Evolutionary conservation across 1,140 invertebrate genomes (phyloP), one percentile per base, ranked within the genome.

Genomic region (Sweltsa coloradensis): DNA sequence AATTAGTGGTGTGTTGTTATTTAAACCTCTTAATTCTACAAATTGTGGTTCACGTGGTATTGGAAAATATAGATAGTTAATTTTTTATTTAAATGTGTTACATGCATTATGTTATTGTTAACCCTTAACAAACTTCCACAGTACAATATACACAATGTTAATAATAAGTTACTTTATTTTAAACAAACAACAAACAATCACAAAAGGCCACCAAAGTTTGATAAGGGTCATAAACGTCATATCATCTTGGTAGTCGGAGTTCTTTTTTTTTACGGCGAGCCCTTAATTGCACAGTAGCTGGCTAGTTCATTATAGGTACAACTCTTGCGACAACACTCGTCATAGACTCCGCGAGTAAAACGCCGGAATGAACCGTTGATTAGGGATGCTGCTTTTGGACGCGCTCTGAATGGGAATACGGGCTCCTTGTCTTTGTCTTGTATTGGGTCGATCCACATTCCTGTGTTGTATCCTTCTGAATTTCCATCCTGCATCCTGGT

Each of bases 301-400:
- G 31, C 16, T 2, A 57, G 24, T 29, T 53, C 48, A 13, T 36
- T 34, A 16, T 52, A 25, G 3, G 41, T 52, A 40, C 55, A 57
- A 25, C 47, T 47, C 27, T 56, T 54, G 13, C 25, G 23, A 34
- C 55, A 57, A 29, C 55, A 57, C 46, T 57, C 55, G 25, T 57
- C 55, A 14, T 52, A 53, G 31, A 55, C 41, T 0, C 55, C 55
- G 18, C 52, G 40, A 21, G 41, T 51, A 5, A 16, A 24, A 19
- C 51, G 29, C 5, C 45, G 47, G n/a, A 50, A 19, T 41, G 13
- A 9, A 19, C 40, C 21, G 19, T 14, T 6, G 4, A 41, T 13
- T 13, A 41, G 26, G 22, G 37, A 40, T 13, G 40, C n/a, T 19
- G 40, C 19, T 41, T 19, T 22, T 24, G 23, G 9, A 22, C n/a